Percentiles rank a stretch among this genome's conserved stretches.
Conservation (phyloP, 2,797 vertebrate genomes). For the Sarcophilus harrisii region DNA sequence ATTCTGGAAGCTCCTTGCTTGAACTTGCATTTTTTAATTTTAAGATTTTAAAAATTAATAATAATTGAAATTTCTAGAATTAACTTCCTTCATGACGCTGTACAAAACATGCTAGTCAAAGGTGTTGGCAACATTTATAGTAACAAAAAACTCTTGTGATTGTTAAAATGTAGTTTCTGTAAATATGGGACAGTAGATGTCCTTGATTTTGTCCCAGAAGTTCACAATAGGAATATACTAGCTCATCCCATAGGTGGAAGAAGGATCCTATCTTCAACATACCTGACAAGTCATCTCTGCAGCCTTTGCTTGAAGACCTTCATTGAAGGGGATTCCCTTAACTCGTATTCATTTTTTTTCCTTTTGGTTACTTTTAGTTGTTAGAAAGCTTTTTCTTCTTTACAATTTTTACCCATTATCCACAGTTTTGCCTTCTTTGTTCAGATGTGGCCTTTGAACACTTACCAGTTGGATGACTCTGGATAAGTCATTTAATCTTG, state of each 20-base stretch:
- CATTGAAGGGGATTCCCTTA: background rate
- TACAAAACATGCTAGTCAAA: background rate
- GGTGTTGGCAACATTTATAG: constrained; percentile 12
- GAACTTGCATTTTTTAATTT: background rate
- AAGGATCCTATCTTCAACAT: background rate
- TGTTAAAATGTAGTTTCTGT: constrained; percentile 39
- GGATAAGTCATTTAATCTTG: background rate
- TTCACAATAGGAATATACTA: background rate
- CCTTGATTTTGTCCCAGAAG: background rate
- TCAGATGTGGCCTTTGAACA: background rate
- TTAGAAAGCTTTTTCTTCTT: background rate
- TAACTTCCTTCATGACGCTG: background rate
- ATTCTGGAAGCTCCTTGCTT: background rate
- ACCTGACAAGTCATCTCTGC: background rate
- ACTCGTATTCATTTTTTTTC: background rate
- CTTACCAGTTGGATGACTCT: background rate
- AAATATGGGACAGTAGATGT: constrained; percentile 2
- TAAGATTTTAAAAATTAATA: background rate
- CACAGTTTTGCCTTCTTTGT: background rate
- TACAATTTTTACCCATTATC: background rate
- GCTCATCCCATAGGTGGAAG: background rate
- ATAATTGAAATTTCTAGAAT: constrained; percentile 8
- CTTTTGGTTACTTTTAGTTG: background rate
- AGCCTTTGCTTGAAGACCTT: background rate
- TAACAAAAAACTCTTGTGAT: constrained; percentile 25